These are phyloP conservation scores for Caenorhabditis brenneri DNA, from an alignment of 1,140 invertebrate genomes.

Conservation along the genomic window DNA sequence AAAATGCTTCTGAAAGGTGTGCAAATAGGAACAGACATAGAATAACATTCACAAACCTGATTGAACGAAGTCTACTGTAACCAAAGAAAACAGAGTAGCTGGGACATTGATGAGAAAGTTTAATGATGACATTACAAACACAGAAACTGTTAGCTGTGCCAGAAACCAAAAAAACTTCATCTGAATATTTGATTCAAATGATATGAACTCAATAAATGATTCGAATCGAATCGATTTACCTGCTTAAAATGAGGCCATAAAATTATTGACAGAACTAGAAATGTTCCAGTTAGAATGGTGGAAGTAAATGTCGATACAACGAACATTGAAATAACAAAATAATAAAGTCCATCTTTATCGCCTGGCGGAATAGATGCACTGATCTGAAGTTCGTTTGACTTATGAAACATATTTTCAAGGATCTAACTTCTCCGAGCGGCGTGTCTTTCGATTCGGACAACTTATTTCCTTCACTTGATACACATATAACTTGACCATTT, in stretches of 20 bases:
- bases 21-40: no score
- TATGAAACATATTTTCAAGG: not conserved
- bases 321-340: not conserved
- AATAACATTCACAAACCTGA: not conserved
- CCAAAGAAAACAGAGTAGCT: not conserved
- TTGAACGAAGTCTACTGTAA: not conserved
- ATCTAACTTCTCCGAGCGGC: not conserved
- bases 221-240: not conserved
- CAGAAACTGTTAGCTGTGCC: not conserved
- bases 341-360: not conserved
- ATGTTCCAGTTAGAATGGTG: not conserved
- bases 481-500: not conserved
- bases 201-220: not conserved
- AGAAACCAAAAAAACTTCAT: conserved; percentile 17
- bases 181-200: not conserved
- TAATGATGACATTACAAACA: not conserved
- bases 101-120: not conserved
- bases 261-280: not conserved
- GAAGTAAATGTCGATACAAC: not conserved
- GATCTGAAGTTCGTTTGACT: not conserved
- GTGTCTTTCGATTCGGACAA: not conserved
- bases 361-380: not conserved
- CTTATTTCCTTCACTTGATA: not conserved
- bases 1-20: not conserved
- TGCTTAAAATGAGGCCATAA: not conserved